A percentile compares a stretch with the other conserved stretches of the same genome.
phyloP scores from a whole-genome alignment of 2,797 vertebrate genomes.

The Phylloscopus collybita region DNA sequence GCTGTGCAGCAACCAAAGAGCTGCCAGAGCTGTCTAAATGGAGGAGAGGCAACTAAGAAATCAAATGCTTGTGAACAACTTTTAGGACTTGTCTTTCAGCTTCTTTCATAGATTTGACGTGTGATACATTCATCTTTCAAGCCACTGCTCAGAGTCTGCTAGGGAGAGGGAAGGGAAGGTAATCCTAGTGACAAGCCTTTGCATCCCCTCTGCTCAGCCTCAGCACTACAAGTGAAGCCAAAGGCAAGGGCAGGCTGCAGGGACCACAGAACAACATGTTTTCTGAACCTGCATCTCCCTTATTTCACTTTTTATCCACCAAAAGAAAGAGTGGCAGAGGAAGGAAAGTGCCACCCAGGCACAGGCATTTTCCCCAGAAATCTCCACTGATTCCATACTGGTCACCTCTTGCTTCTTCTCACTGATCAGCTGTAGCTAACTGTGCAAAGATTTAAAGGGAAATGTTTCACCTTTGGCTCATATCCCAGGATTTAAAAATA shows the following conservation, averaged over 20 bases:
- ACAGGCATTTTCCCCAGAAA: accelerated
- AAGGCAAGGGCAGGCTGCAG: not conserved
- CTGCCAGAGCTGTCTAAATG: not conserved
- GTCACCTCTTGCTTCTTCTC: not conserved
- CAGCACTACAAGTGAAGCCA: not conserved
- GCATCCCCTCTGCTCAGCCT: not conserved
- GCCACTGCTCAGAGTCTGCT: not conserved
- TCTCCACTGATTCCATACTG: not conserved
- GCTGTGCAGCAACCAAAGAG: not conserved
- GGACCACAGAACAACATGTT: not conserved
- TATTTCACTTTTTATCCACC: not conserved
- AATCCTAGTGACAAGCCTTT: not conserved
- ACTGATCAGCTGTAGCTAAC: not conserved
- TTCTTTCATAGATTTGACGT: not conserved
- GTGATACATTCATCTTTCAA: not conserved
- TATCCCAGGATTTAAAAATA: conserved; percentile 13
- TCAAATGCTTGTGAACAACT: not conserved
- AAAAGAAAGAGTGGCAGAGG: not conserved
- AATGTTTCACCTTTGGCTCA: not conserved
- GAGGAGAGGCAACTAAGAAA: not conserved
- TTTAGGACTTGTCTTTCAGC: not conserved
- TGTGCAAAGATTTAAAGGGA: not conserved
- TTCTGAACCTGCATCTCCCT: not conserved
- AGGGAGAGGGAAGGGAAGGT: not conserved
- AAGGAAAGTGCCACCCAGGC: not conserved